Evolutionary conservation across 2,797 vertebrate species (phyloP).

Genomic region (Glossophaga mutica): DNA sequence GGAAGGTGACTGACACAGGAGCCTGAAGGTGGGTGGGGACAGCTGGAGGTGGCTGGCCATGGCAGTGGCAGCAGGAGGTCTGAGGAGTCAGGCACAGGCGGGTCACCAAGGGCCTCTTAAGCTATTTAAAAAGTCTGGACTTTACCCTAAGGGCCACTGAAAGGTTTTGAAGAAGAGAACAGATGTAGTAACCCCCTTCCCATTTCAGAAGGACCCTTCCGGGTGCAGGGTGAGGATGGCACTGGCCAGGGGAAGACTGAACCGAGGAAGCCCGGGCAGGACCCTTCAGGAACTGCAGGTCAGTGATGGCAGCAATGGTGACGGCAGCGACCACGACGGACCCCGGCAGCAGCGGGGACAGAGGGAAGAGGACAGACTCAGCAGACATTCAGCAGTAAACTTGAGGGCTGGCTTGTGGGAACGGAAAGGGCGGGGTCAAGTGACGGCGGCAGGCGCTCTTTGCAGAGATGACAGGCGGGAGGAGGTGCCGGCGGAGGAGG

Average conservation of each 20-base stretch:
- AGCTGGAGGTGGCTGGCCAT: not conserved
- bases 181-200: not conserved
- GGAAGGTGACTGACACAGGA: not conserved
- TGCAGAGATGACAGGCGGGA: not conserved
- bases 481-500: too few species aligned
- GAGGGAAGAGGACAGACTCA: not conserved
- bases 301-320: not conserved
- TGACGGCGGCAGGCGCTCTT: not conserved
- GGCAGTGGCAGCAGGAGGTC: too few species aligned
- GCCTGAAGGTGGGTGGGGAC: not conserved
- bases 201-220: not conserved
- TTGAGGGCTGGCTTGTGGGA: too few species aligned
- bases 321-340: not conserved
- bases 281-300: rapidly evolving
- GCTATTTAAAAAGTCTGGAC: not conserved
- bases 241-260: not conserved
- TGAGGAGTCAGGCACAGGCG: too few species aligned
- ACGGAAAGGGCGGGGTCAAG: not conserved
- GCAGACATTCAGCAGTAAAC: not conserved
- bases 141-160: not conserved
- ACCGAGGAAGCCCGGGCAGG: not conserved
- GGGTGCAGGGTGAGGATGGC: not conserved
- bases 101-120: not conserved
- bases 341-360: not conserved
- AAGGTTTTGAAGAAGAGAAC: not conserved